These are phyloP conservation scores for Trypoxylus dichotomus DNA, from an alignment of 1,140 invertebrate genomes.

Conservation along the genomic window DNA sequence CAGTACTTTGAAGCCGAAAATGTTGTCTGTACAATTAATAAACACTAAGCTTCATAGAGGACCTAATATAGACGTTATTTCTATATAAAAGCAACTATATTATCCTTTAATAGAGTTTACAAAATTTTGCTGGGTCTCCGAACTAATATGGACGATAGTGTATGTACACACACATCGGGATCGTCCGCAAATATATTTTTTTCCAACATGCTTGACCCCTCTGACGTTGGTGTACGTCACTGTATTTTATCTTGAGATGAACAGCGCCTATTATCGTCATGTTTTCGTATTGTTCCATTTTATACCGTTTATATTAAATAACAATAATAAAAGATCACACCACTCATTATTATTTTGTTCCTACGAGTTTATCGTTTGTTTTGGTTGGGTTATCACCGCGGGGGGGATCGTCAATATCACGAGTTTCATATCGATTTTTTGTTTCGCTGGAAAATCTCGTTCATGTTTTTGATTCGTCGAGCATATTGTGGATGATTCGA, in stretches of 20 bases:
- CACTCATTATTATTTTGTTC: neutral
- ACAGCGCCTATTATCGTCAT: neutral
- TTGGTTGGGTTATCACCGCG: neutral
- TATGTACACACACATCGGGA: too few relatives aligned
- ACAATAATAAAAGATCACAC: neutral
- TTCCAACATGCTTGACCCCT: neutral
- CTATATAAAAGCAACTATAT: too few relatives aligned
- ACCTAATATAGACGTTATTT: too few relatives aligned
- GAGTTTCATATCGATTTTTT: neutral
- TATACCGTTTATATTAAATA: neutral
- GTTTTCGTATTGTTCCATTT: neutral
- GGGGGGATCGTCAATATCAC: neutral
- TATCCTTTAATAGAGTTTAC: too few relatives aligned
- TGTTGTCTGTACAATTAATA: too few relatives aligned
- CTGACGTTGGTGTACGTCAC: neutral
- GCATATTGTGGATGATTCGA: neutral
- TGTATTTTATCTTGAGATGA: neutral
- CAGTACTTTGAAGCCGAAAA: too few relatives aligned
- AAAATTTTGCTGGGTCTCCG: too few relatives aligned
- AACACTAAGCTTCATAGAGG: too few relatives aligned
- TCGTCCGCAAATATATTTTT: neutral
- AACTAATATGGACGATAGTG: too few relatives aligned
- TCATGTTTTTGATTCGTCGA: neutral
- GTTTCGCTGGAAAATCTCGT: neutral
- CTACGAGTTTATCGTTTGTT: neutral